Evolutionary conservation across 2,797 vertebrate genomes (phyloP).

Genomic region (Coreius guichenoti): DNA sequence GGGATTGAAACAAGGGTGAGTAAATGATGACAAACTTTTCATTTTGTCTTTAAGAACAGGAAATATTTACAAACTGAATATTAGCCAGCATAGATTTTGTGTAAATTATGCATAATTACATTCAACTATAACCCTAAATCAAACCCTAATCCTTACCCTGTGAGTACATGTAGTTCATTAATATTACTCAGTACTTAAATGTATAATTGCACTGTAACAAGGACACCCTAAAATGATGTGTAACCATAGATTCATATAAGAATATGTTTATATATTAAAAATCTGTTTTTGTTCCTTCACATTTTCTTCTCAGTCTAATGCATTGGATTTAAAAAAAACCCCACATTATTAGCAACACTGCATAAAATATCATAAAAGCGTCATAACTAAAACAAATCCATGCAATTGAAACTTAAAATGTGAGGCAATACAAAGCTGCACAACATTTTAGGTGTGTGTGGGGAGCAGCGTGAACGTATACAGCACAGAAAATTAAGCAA

Average conservation of each 20-base stretch:
- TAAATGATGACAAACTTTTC: not conserved
- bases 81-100: not conserved
- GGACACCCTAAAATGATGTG: not conserved
- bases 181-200: not conserved
- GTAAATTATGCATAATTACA: not conserved
- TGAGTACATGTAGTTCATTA: not conserved
- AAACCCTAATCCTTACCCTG: not conserved
- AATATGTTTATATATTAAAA: not conserved
- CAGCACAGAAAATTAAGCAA: conserved; percentile 74
- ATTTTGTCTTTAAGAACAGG: not conserved
- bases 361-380: not conserved
- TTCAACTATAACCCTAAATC: not conserved
- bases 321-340: not conserved
- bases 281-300: not conserved
- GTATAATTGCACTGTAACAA: not conserved
- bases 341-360: not conserved
- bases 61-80: not conserved
- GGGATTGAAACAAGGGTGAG: not conserved
- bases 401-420: conserved; percentile 1
- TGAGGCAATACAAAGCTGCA: not conserved
- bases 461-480: conserved; percentile 50
- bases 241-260: not conserved
- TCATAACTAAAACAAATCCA: not conserved
- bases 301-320: not conserved
- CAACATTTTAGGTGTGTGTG: conserved; percentile 46